Base-by-base conservation (phyloP, 2,888 invertebrate genomes). In the Pachymerium ferrugineum region DNA sequence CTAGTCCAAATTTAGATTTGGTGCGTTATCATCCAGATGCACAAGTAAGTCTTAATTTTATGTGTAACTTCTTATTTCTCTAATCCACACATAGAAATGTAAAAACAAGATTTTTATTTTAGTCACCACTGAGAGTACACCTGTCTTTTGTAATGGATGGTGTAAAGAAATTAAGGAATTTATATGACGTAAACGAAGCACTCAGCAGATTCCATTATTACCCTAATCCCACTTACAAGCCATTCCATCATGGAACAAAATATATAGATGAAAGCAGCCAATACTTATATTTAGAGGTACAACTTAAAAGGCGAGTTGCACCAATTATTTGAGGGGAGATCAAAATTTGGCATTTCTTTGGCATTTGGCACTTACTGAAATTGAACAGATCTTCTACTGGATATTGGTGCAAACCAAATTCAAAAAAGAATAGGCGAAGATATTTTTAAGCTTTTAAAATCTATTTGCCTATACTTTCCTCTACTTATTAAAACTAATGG, bases 91-190 rank as follows among this genome's bases (percentile, higher is more conserved):
- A 10, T 28, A 31, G 19, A n/a, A n/a, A n/a, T n/a, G n/a, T n/a
- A n/a, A n/a, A n/a, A n/a, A n/a, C n/a, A n/a, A n/a, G n/a, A n/a
- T n/a, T n/a, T n/a, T n/a, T n/a, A n/a, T n/a, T n/a, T n/a, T 70
- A 77, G 10, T 76, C 68, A 1, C 78, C 79, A 2, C 74, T 78
- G 12, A 74, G 74, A 70, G 77, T 79, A 4, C 76, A 78, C 68
- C 38, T 81, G 22, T 78, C 77, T 72, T 81, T 83, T 73, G 30
- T 77, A 3, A 81, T 82, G 82, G 83, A 83, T 74, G 81, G 80
- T 0, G 82, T 82, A 3, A 75, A 76, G 10, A 73, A 76, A 0
- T 76, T 80, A 19, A 69, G 74, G 6, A 70, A 78, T 6, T 75
- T 78, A 25, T 75, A 78, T 3, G 67, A 77, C n/a, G 75, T 75